Percentiles rank a stretch among this genome's conserved stretches.
Conservation (phyloP, 2,797 vertebrate species). For the Enteromius fasciolatus region DNA sequence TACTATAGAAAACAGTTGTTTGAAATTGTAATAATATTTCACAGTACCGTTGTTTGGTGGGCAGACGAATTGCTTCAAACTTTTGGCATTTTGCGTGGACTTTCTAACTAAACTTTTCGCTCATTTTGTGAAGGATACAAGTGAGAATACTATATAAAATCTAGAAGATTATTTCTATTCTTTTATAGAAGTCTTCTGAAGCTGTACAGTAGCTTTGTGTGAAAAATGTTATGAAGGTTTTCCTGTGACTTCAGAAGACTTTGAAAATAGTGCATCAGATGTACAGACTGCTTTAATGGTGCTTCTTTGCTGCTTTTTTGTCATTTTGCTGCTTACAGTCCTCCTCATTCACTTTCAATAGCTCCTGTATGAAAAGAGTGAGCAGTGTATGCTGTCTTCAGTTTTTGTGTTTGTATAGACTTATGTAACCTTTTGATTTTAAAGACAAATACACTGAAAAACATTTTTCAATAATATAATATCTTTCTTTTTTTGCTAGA, state of each 20-base stretch:
- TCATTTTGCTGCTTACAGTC: not conserved
- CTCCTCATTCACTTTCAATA: not conserved
- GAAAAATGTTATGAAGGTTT: not conserved
- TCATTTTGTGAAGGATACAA: not conserved
- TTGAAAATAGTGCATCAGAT: not conserved
- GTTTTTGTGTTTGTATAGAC: too few relatives aligned
- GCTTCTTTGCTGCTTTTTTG: not conserved
- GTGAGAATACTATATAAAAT: not conserved
- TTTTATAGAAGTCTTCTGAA: not conserved
- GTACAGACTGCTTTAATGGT: not conserved
- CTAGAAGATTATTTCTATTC: not conserved
- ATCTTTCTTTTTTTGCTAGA: too few relatives aligned
- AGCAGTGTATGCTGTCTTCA: not conserved
- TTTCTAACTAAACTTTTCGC: not conserved
- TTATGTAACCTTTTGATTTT: too few relatives aligned
- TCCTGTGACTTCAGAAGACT: not conserved
- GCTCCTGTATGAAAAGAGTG: not conserved
- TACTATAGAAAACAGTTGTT: not conserved
- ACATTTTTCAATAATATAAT: too few relatives aligned
- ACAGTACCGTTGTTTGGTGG: not conserved
- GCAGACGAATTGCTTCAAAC: not conserved
- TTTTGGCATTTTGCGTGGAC: not conserved
- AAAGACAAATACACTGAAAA: too few relatives aligned
- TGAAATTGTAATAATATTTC: not conserved
- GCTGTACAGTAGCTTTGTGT: not conserved